Conservation (phyloP, 2,888 invertebrate species). For the Tipula helvola region DNA sequence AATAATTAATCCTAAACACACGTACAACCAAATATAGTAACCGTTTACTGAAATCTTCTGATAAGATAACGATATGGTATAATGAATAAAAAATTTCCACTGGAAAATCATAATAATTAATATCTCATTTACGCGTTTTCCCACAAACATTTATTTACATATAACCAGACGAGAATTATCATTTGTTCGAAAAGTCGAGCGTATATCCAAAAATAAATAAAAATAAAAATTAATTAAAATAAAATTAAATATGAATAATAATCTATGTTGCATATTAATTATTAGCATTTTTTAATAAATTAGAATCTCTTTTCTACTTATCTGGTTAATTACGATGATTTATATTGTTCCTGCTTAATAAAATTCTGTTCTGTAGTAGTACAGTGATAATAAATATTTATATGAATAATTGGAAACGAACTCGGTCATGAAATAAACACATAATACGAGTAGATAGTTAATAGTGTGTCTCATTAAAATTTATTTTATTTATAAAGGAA, state of each 20-base stretch:
- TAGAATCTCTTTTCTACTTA: background rate
- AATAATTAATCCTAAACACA: background rate
- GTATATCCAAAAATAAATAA: background rate
- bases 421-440: no score
- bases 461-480: no score
- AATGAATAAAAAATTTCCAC: background rate
- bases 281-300: background rate
- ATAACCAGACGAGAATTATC: background rate
- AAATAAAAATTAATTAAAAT: background rate
- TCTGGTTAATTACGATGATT: background rate
- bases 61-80: background rate
- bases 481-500: no score
- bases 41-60: background rate
- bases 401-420: no score
- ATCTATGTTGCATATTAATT: background rate
- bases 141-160: background rate
- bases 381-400: no score
- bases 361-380: no score
- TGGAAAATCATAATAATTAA: background rate
- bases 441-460: no score
- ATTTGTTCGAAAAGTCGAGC: background rate
- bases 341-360: background rate
- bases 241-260: background rate
- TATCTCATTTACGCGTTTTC: background rate
- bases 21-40: background rate